Evolutionary conservation across 2,113 vertebrate genomes (phyloP).

Genomic region (Crotalus horridus): DNA sequence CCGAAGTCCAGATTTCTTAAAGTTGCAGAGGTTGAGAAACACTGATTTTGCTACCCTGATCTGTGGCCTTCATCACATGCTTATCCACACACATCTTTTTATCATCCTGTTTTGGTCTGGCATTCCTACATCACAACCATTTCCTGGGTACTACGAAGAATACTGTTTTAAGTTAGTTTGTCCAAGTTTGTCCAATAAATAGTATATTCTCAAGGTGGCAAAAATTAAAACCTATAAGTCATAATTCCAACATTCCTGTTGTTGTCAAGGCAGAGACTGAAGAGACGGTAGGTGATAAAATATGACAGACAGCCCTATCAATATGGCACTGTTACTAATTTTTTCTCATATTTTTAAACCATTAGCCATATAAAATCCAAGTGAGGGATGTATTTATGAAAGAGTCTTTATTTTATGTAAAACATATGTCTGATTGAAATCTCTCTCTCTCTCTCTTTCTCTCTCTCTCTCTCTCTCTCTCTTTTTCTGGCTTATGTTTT

Average conservation of each 20-base stretch:
- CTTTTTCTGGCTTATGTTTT: constrained; percentile 52
- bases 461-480: constrained; percentile 29
- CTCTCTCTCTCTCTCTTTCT: neutral
- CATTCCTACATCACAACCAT: neutral
- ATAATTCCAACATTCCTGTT: neutral
- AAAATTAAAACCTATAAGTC: neutral
- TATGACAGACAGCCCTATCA: neutral
- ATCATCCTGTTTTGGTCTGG: neutral
- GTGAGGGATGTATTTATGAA: constrained; percentile 50
- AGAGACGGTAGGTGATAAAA: neutral
- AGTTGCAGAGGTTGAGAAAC: neutral
- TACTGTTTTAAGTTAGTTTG: neutral
- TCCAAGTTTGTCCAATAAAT: neutral
- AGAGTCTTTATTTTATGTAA: constrained; percentile 50
- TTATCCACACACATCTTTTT: neutral
- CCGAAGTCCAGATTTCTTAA: neutral
- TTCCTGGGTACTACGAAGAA: neutral
- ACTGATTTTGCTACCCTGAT: neutral
- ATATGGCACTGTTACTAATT: neutral
- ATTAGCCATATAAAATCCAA: constrained; percentile 45
- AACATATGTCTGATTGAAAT: constrained; percentile 51
- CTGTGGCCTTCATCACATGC: neutral
- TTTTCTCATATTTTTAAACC: neutral
- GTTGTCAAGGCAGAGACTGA: neutral
- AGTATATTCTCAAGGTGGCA: neutral